phyloP scores from a whole-genome alignment of 2,888 invertebrate species.

The Platypus cylindrus region DNA sequence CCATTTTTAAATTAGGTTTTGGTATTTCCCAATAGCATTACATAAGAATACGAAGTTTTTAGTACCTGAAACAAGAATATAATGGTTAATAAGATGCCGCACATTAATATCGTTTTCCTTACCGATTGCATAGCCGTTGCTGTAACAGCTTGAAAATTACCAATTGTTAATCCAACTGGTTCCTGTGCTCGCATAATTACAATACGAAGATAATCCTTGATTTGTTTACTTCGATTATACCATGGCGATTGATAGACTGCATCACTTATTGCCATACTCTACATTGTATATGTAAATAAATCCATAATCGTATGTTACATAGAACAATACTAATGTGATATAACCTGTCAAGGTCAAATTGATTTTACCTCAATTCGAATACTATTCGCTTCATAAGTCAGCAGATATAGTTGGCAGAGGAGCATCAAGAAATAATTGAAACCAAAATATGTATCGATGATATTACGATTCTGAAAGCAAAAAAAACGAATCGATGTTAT shows the following conservation, averaged over 20 bases:
- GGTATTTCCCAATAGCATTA: conserved; percentile 2
- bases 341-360: too few species aligned
- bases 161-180: conserved; percentile 4
- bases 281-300: too few species aligned
- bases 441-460: too few species aligned
- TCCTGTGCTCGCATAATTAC: conserved; percentile 2
- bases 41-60: conserved; percentile 3
- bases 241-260: conserved; percentile 3
- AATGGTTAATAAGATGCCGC: not conserved
- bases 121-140: conserved; percentile 2
- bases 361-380: too few species aligned
- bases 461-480: too few species aligned
- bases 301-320: too few species aligned
- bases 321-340: too few species aligned
- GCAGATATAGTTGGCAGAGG: too few species aligned
- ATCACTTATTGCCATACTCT: conserved; percentile 5
- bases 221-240: not conserved
- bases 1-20: not conserved
- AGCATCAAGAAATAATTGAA: too few species aligned
- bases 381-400: too few species aligned
- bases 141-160: conserved; percentile 2
- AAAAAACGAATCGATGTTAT: too few species aligned
- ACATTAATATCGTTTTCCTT: not conserved
- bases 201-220: not conserved
- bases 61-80: conserved; percentile 3